Evolutionary conservation across 2,113 vertebrate genomes (phyloP), one percentile per base, ranked within the genome.

Genomic region (Thermophis baileyi): DNA sequence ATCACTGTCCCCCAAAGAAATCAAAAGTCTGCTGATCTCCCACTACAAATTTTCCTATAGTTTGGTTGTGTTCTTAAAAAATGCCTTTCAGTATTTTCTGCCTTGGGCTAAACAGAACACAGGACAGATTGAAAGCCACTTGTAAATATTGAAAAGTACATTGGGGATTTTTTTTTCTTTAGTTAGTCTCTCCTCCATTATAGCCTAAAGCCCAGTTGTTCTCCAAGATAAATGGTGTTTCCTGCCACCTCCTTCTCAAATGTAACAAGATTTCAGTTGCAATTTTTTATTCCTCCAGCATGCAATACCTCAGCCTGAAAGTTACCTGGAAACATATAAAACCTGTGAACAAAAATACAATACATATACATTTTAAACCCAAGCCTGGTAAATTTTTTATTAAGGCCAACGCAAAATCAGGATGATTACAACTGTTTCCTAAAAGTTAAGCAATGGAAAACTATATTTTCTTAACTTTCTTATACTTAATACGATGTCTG

Each of bases 331-430:
- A 87, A 55, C 7, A 57, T 60, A 9, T 24, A 81, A 30, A 49
- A 35, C 20, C 0, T 11, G 40, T 88, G 7, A 0, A 0, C 6
- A 74, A 0, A 0, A 0, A 54, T 7, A 92, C 0, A 18, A 60
- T 93, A 22, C 18, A 81, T 81, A 63, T 0, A 0, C 60, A 5
- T 0, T 0, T 91, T 63, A 30, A 22, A 69, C 60, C 11, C 25
- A 0, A 49, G 47, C 20, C 90, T 16, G 0, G 74, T 74, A 47
- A 93, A 85, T 0, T 0, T 20, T 0, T 0, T 57, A 88, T 35
- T 6, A 88, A 40, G 16, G 69, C 35, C 69, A 81, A 81, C 1
- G 1, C 35, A 81, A 81, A 81, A 40, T 81, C 35, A 81, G 16
- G 16, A 81, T 81, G 18, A 40, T 81, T 40, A 40, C 69, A 81